These are phyloP conservation scores for Metopia argyrocephala DNA, from an alignment of 2,888 invertebrate genomes.

Conservation along the genomic window DNA sequence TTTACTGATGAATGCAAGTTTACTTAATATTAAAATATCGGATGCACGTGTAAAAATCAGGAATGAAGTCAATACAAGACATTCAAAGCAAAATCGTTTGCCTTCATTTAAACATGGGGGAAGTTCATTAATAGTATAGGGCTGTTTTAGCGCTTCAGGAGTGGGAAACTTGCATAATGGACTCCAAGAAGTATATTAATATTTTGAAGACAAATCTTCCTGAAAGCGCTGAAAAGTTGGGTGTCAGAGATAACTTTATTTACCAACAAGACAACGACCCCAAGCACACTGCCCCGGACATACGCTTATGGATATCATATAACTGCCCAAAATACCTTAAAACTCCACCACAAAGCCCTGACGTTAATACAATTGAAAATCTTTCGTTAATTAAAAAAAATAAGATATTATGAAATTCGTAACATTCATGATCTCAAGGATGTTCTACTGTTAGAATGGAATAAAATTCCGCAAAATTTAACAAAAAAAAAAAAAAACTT, in stretches of 20 bases:
- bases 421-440: no score
- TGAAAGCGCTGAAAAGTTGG: no score
- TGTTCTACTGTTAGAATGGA: no score
- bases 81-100: slow-evolving; percentile 1
- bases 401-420: not conserved
- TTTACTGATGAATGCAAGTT: slow-evolving; percentile 31
- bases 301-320: slow-evolving; percentile 10
- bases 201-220: no score
- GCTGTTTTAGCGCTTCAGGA: slow-evolving; percentile 2
- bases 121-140: not conserved
- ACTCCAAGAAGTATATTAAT: no score
- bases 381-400: slow-evolving; percentile 19
- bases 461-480: no score
- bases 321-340: slow-evolving; percentile 7
- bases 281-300: not conserved
- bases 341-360: slow-evolving; percentile 19
- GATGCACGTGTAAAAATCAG: slow-evolving; percentile 32
- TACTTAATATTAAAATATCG: slow-evolving; percentile 27
- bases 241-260: not conserved
- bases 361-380: slow-evolving; percentile 14
- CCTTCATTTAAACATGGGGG: slow-evolving; percentile 10
- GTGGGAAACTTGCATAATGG: no score
- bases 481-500: no score
- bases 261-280: no score
- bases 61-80: slow-evolving; percentile 15